Evolutionary conservation across 53 echinoderm and acorn worm species (phyloP), one percentile per base, ranked within the genome.

Genomic region (Echinarachnius parma): DNA sequence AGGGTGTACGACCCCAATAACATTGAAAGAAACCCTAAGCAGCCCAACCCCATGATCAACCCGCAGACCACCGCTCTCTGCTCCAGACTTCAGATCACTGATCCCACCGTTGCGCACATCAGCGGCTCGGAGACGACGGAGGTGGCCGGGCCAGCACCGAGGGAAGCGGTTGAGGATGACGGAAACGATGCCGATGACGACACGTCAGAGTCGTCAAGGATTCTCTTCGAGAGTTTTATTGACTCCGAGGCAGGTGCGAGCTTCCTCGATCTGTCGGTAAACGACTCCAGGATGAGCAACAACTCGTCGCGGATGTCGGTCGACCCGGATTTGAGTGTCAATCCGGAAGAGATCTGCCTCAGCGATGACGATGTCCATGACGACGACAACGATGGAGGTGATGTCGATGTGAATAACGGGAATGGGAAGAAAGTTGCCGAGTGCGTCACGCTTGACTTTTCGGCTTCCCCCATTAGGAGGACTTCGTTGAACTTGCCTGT

Each of bases 51-150:
- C n/a, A 78, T 66, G 16, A 62, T 96, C 29, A 96, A 91, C 59
- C 84, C 91, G 13, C 96, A 96, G 55, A 96, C 96, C 25, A 84
- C 87, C 11, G 29, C 27, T 21, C 59, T 96, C 2, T 96, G 96
- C 58, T 82, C 87, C 9, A 84, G 85, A 33, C 65, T 91, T 21
- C 75, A 79, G 9, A 68, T 91, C 15, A 75, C 77, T 15, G 96
- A 91, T 67, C 96, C 91, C 11, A 57, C 64, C 5, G 46, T 53
- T 4, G 42, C 74, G 14, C 35, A 88, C 47, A 47, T 87, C 31
- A 80, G 79, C 27, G 82, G 74, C 11, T 54, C 60, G 4, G 59
- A 60, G 2, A 19, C 77, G 52, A n/a, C 25, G 46, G 78, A 63
- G 47, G 39, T 46, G 16, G 64, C 64, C 4, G 68, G 80, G 10